Conservation (phyloP, 2,888 invertebrate genomes). For the Boloria selene region DNA sequence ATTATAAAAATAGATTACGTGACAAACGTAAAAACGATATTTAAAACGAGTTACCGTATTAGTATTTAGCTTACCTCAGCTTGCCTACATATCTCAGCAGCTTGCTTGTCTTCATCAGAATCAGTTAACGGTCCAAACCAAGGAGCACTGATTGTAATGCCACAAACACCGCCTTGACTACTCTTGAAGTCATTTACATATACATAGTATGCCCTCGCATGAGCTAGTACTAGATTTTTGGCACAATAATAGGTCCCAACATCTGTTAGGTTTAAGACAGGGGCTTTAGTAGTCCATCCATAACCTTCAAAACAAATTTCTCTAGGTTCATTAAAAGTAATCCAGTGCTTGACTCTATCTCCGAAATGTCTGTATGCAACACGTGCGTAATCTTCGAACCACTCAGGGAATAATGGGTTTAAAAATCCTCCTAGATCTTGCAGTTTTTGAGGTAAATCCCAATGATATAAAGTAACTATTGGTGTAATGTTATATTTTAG, state of each 20-base stretch:
- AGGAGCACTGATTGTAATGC: conserved; percentile 77
- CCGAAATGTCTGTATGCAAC: conserved; percentile 62
- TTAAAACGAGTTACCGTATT: too few species aligned
- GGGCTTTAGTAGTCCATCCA: conserved; percentile 50
- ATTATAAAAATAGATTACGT: too few species aligned
- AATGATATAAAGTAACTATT: conserved; percentile 72
- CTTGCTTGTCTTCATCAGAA: conserved; percentile 58
- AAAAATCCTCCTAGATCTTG: conserved; percentile 69
- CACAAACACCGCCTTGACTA: conserved; percentile 57
- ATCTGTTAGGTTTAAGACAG: conserved; percentile 57
- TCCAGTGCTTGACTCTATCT: conserved; percentile 74
- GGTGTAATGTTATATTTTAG: conserved; percentile 79
- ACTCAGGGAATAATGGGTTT: conserved; percentile 60
- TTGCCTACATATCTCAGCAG: conserved; percentile 53
- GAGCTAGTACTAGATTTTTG: conserved; percentile 75
- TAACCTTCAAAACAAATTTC: conserved; percentile 64
- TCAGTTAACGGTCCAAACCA: conserved; percentile 73
- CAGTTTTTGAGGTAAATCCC: conserved; percentile 61
- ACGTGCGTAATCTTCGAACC: conserved; percentile 67
- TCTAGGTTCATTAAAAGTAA: conserved; percentile 81
- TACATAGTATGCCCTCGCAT: conserved; percentile 66
- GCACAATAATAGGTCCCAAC: conserved; percentile 70
- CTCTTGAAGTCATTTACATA: conserved; percentile 55
- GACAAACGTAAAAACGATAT: too few species aligned
- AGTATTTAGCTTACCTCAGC: conserved; percentile 45